These are phyloP conservation scores for Spialia ferax DNA, from an alignment of 2,888 invertebrate species.

Conservation along the genomic window DNA sequence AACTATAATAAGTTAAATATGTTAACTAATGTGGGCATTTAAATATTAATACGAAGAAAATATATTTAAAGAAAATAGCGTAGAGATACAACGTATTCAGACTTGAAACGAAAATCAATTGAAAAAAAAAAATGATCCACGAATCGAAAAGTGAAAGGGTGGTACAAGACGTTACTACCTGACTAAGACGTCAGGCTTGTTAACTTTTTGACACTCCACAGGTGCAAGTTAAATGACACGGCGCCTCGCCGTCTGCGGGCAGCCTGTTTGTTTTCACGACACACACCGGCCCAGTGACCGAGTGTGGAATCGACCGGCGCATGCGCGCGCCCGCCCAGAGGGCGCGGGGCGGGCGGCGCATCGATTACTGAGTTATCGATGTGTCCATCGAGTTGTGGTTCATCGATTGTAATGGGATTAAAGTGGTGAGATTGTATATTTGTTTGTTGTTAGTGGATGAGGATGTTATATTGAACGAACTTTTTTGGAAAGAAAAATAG, in stretches of 20 bases:
- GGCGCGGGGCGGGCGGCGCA: conserved; percentile 38
- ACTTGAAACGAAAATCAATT: too few relatives aligned
- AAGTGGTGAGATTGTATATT: background rate
- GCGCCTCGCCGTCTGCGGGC: conserved; percentile 82
- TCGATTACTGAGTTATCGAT: background rate
- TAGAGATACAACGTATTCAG: too few relatives aligned
- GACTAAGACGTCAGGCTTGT: too few relatives aligned
- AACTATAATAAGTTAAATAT: too few relatives aligned
- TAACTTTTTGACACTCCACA: conserved; percentile 54
- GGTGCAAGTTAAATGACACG: conserved; percentile 70
- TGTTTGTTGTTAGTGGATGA: too few relatives aligned
- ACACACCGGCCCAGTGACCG: conserved; percentile 82
- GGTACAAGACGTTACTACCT: conserved; percentile 7
- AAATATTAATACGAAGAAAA: too few relatives aligned
- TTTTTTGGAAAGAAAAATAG: too few relatives aligned
- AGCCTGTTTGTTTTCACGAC: conserved; percentile 79
- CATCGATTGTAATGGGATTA: background rate
- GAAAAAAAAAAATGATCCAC: too few relatives aligned
- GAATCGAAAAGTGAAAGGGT: too few relatives aligned
- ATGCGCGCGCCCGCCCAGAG: conserved; percentile 59
- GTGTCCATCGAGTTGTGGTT: conserved; percentile 20
- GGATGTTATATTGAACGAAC: background rate
- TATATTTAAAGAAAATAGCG: too few relatives aligned
- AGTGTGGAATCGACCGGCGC: conserved; percentile 83
- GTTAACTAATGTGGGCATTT: too few relatives aligned